These are phyloP conservation scores for Harpegnathos saltator DNA, from an alignment of 1,140 invertebrate species.

Conservation along the genomic window DNA sequence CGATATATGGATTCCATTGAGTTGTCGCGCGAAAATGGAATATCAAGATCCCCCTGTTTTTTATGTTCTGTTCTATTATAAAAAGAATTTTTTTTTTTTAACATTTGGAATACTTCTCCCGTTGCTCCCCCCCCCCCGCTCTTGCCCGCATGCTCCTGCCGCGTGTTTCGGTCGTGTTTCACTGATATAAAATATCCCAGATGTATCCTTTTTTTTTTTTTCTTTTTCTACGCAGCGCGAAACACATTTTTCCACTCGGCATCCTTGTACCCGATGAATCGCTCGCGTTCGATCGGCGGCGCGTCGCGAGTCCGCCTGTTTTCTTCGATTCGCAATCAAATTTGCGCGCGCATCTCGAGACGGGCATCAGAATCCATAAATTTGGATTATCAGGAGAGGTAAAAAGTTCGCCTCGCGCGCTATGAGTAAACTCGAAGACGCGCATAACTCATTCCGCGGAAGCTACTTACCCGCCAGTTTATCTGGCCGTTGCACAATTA, in stretches of 20 bases:
- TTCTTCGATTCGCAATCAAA: constrained; percentile 20
- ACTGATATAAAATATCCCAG: neutral
- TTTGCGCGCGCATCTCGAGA: neutral
- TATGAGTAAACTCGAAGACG: constrained; percentile 51
- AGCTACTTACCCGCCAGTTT: constrained; percentile 59
- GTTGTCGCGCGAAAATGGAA: constrained; percentile 20
- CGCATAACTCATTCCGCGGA: constrained; percentile 54
- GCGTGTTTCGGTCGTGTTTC: neutral
- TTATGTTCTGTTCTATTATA: neutral
- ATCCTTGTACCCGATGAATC: neutral
- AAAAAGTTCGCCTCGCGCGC: constrained; percentile 35
- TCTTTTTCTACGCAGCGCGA: neutral
- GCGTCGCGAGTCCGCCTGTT: neutral
- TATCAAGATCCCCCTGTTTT: constrained; percentile 8
- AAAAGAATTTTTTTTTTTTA: constrained; percentile 13
- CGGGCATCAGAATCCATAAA: constrained; percentile 39
- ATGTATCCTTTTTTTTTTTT: neutral
- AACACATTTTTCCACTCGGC: neutral
- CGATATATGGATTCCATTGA: constrained; percentile 20
- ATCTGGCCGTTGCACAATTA: constrained; percentile 60
- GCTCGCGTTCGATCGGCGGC: neutral
- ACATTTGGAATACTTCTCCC: neutral
- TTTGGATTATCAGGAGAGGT: constrained; percentile 28
- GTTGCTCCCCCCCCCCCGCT: neutral
- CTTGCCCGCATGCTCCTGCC: no score